Percentiles rank a stretch among this genome's conserved stretches.
Conservation (phyloP, 2,888 invertebrate genomes). For the Phorcus lineatus region DNA sequence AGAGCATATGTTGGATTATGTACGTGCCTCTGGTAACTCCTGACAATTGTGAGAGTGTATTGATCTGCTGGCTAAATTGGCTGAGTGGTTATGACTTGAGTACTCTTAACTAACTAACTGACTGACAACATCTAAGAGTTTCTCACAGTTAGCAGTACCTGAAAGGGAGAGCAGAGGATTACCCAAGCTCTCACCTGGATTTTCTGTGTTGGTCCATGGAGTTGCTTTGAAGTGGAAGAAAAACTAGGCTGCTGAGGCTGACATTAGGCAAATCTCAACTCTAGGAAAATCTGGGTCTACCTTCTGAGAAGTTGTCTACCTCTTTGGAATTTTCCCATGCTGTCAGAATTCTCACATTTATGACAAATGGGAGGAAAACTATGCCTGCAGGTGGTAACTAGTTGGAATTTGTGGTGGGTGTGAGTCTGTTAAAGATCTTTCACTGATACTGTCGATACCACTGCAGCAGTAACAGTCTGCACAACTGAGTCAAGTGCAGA, state of each 20-base stretch:
- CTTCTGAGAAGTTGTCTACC: background rate
- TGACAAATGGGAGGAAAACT: background rate
- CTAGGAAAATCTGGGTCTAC: background rate
- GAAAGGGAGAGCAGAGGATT: background rate
- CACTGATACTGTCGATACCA: too few species aligned
- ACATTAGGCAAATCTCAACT: too few species aligned
- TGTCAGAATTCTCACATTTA: background rate
- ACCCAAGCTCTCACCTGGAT: background rate
- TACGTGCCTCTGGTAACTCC: background rate
- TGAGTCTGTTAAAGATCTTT: background rate
- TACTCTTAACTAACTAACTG: background rate
- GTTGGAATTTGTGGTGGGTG: background rate
- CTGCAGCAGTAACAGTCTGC: too few species aligned
- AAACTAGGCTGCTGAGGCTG: background rate
- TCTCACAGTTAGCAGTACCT: background rate
- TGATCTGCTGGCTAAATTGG: background rate
- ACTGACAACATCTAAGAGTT: background rate
- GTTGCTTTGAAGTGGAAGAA: background rate
- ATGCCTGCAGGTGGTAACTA: background rate
- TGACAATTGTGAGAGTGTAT: background rate
- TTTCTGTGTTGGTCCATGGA: background rate
- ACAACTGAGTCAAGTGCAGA: too few species aligned
- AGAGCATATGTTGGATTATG: constrained; percentile 4
- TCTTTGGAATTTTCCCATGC: background rate
- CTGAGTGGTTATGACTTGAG: background rate